phyloP scores from a whole-genome alignment of 2,888 invertebrate species.

The Euphydryas editha region DNA sequence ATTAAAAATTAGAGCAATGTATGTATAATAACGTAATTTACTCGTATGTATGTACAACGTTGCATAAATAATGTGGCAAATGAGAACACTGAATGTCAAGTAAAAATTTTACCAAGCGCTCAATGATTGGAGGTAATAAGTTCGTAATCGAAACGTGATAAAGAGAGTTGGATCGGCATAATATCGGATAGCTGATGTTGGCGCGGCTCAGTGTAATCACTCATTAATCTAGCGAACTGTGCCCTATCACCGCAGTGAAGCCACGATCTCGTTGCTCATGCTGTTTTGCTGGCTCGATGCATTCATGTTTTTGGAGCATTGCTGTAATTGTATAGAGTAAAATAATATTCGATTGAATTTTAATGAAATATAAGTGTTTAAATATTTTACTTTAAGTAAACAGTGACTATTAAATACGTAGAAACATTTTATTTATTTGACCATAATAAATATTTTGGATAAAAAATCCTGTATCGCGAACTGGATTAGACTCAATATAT shows the following conservation, averaged over 20 bases:
- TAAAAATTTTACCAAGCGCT: background rate
- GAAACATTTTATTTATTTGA: too few relatives aligned
- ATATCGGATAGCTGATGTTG: slow-evolving; percentile 69
- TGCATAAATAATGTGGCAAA: background rate
- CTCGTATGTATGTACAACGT: too few relatives aligned
- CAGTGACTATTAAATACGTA: too few relatives aligned
- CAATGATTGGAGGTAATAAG: slow-evolving; percentile 2
- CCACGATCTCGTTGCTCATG: slow-evolving; percentile 80
- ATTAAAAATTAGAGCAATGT: background rate
- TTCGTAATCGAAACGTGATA: slow-evolving; percentile 3
- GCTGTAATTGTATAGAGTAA: slow-evolving; percentile 62
- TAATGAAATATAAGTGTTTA: background rate
- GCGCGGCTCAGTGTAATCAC: slow-evolving; percentile 65
- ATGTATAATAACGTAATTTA: background rate
- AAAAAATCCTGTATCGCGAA: too few relatives aligned
- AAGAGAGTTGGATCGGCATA: slow-evolving; percentile 39
- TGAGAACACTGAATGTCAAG: background rate
- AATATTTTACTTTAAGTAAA: too few relatives aligned
- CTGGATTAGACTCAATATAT: too few relatives aligned
- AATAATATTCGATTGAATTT: slow-evolving; percentile 20
- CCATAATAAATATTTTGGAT: too few relatives aligned
- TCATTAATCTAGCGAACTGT: slow-evolving; percentile 70
- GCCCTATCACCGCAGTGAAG: slow-evolving; percentile 81
- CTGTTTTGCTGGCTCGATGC: slow-evolving; percentile 80
- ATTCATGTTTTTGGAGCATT: slow-evolving; percentile 80